Evolutionary conservation across 2,113 vertebrate species (phyloP).

Genomic region (Leucoraja erinaceus): DNA sequence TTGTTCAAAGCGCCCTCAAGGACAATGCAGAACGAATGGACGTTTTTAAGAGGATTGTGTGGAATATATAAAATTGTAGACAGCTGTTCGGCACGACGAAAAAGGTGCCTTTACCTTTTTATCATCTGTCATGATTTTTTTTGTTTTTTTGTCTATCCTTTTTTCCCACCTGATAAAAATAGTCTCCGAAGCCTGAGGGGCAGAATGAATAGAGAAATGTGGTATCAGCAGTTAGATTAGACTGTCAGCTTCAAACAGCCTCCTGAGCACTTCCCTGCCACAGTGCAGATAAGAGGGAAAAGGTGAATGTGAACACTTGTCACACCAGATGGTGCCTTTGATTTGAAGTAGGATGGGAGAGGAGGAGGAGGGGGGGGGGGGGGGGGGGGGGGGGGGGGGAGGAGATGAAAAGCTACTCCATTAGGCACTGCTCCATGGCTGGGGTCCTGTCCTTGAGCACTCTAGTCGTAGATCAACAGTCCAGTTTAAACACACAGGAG

Average conservation of each 20-base stretch:
- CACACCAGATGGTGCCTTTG: slow-evolving; percentile 63
- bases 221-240: slow-evolving; percentile 53
- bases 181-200: slow-evolving; percentile 46
- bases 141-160: slow-evolving; percentile 40
- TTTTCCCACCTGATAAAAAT: slow-evolving; percentile 47
- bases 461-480: background rate
- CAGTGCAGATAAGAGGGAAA: slow-evolving; percentile 71
- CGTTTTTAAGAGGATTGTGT: background rate
- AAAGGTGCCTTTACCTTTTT: background rate
- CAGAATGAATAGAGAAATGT: slow-evolving; percentile 52
- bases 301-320: slow-evolving; percentile 77
- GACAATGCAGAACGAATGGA: background rate
- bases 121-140: slow-evolving; percentile 38
- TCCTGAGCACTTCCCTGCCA: slow-evolving; percentile 58
- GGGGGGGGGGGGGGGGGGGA: no score
- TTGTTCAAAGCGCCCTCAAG: background rate
- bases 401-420: background rate
- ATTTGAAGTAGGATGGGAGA: slow-evolving; percentile 53
- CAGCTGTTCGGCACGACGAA: background rate
- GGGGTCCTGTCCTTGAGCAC: slow-evolving; percentile 19
- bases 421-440: slow-evolving; percentile 9
- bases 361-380: no score
- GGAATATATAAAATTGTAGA: background rate
- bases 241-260: slow-evolving; percentile 56
- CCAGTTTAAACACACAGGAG: background rate